phyloP scores from a whole-genome alignment of 1,140 invertebrate genomes.

The Choristoneura fumiferana region DNA sequence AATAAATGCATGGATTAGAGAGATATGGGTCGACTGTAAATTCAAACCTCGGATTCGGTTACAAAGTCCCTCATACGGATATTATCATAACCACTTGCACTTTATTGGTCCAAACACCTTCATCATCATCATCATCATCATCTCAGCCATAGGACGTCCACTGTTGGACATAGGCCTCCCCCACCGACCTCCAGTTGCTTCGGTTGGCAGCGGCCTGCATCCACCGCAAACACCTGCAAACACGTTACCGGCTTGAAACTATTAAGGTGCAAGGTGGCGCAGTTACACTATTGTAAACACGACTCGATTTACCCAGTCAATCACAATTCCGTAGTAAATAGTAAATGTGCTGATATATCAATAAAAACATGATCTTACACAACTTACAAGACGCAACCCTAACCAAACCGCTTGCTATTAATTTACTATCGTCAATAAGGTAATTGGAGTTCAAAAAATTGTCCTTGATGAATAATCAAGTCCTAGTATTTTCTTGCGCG shows the following conservation, averaged over 20 bases:
- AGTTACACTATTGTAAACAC: constrained; percentile 35
- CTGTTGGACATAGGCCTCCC: too few species aligned
- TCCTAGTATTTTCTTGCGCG: background rate
- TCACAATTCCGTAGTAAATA: constrained; percentile 35
- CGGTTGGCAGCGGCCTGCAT: too few species aligned
- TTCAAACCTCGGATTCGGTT: too few species aligned
- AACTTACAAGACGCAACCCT: constrained; percentile 13
- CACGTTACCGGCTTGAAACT: too few species aligned
- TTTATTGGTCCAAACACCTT: background rate
- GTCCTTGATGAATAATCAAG: background rate
- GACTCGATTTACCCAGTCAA: constrained; percentile 49
- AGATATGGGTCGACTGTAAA: too few species aligned
- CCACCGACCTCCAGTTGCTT: too few species aligned
- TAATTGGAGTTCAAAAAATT: background rate
- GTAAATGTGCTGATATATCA: constrained; percentile 26
- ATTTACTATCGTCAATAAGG: background rate
- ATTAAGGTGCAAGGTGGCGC: constrained; percentile 31
- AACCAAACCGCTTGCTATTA: background rate
- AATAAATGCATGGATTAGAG: too few species aligned
- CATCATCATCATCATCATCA: too few species aligned
- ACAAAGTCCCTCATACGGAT: too few species aligned
- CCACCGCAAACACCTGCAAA: too few species aligned
- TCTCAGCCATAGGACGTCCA: too few species aligned
- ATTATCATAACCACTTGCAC: too few species aligned
- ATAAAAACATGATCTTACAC: constrained; percentile 22